Conservation (phyloP, 1,140 invertebrate genomes). For the Stegodyphus dumicola region DNA sequence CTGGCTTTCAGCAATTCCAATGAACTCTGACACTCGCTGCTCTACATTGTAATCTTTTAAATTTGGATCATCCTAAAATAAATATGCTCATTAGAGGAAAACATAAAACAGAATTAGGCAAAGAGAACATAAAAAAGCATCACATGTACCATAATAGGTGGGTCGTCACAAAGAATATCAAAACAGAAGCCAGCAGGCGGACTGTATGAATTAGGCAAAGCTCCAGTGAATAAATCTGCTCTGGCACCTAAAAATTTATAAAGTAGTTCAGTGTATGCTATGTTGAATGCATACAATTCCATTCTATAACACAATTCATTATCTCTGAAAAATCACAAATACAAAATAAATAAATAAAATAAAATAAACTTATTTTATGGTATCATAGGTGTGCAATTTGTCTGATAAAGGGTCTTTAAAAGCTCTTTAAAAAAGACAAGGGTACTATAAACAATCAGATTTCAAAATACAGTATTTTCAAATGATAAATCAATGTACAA, state of each 20-base stretch:
- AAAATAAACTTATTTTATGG: not conserved
- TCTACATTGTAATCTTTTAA: conserved; percentile 70
- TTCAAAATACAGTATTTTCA: too few species aligned
- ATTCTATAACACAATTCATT: too few species aligned
- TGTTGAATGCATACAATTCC: too few species aligned
- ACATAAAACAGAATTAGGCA: not conserved
- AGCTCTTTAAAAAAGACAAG: too few species aligned
- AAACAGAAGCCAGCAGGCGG: conserved; percentile 75
- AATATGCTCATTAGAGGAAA: too few species aligned
- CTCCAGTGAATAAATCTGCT: conserved; percentile 70
- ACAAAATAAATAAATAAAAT: too few species aligned
- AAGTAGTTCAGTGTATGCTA: not conserved
- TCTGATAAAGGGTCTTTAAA: too few species aligned
- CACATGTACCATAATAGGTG: conserved; percentile 70
- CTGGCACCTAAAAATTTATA: conserved; percentile 48
- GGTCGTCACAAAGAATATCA: conserved; percentile 73
- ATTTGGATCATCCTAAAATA: conserved; percentile 67
- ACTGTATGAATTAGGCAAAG: conserved; percentile 71
- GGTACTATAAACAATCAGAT: too few species aligned
- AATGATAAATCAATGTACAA: too few species aligned
- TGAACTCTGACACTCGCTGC: conserved; percentile 67
- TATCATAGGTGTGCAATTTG: too few species aligned
- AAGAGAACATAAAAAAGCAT: not conserved
- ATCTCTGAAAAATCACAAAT: too few species aligned
- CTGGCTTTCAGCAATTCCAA: conserved; percentile 66